Evolutionary conservation across 2,888 invertebrate species (phyloP).

Genomic region (Megalurothrips usitatus): DNA sequence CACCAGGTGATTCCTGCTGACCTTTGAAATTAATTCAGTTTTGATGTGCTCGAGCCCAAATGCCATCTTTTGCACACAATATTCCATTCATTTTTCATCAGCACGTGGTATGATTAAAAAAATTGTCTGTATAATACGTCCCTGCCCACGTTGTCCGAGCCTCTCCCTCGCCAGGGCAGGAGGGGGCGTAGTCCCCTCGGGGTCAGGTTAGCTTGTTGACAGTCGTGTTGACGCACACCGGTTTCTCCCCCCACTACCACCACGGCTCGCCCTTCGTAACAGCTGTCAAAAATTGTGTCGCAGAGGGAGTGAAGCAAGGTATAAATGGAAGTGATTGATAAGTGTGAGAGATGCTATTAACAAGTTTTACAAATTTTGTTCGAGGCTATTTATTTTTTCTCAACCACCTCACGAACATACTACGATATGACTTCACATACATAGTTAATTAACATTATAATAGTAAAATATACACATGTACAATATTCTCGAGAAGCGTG

Average conservation of each 20-base stretch:
- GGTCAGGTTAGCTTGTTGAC: background rate
- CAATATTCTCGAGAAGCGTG: conserved; percentile 17
- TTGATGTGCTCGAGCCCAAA: no score
- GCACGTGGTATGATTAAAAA: no score
- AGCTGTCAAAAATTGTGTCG: background rate
- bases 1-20: no score
- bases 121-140: no score
- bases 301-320: background rate
- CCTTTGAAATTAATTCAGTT: no score
- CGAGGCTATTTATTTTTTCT: conserved; percentile 19
- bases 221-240: background rate
- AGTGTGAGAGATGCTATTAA: no score
- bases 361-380: background rate
- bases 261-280: background rate
- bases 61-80: no score
- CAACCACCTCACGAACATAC: conserved; percentile 14
- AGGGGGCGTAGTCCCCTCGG: no score
- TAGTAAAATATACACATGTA: conserved; percentile 27
- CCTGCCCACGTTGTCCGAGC: no score
- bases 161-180: no score
- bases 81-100: no score
- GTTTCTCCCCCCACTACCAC: background rate
- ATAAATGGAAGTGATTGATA: background rate
- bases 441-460: conserved; percentile 27
- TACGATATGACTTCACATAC: conserved; percentile 26